Evolutionary conservation across 2,888 invertebrate genomes (phyloP).

Genomic region (Caenorhabditis becei): DNA sequence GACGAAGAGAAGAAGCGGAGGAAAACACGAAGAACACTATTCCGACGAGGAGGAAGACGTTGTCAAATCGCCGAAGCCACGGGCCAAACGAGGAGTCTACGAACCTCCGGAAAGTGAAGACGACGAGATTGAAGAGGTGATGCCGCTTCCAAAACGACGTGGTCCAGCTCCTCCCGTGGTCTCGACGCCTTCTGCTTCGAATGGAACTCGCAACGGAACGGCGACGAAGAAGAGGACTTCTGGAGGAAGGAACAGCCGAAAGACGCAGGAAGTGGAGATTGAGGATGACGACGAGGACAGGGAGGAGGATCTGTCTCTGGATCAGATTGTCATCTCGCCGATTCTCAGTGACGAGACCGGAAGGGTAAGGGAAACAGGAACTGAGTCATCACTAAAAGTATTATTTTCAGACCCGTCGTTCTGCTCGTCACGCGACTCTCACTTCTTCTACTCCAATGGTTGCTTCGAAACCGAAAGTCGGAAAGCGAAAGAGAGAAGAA

Average conservation of each 20-base stretch:
- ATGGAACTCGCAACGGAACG: constrained; percentile 25
- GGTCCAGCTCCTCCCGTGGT: not conserved
- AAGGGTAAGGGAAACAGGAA: constrained; percentile 6
- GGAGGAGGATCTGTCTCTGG: constrained; percentile 19
- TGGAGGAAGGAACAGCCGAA: not conserved
- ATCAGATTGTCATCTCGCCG: constrained; percentile 37
- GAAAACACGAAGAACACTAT: constrained; percentile 8
- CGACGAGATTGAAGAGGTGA: constrained; percentile 22
- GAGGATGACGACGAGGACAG: constrained; percentile 23
- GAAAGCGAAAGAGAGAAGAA: constrained; percentile 21
- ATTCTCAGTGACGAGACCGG: constrained; percentile 28
- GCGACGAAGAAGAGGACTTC: constrained; percentile 7
- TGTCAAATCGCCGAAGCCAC: constrained; percentile 4
- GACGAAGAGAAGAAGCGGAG: constrained; percentile 13
- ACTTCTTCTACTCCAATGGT: constrained; percentile 38
- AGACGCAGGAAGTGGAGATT: not conserved
- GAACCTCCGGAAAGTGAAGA: constrained; percentile 34
- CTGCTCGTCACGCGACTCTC: constrained; percentile 22
- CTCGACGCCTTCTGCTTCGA: not conserved
- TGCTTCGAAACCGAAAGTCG: constrained; percentile 13
- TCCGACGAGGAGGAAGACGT: constrained; percentile 31
- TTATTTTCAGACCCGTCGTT: constrained; percentile 30
- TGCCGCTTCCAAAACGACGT: constrained; percentile 10
- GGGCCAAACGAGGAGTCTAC: constrained; percentile 25
- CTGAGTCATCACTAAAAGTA: not conserved